Base-by-base conservation (phyloP, 2,797 vertebrate species). In the Rhadinocentrus ornatus region DNA sequence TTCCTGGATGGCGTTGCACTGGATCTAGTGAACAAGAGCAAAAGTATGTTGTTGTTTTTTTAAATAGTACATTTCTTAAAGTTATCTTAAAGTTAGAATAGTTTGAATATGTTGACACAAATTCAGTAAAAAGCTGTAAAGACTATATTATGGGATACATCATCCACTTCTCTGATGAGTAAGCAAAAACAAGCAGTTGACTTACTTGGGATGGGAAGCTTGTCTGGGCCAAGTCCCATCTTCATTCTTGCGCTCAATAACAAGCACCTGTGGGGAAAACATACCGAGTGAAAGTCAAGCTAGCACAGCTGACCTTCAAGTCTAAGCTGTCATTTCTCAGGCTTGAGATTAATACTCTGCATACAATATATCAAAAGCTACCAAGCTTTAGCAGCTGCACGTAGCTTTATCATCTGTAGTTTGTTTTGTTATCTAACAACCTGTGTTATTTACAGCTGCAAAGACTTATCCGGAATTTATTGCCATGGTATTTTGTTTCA, bases 181-280 rank as follows among this genome's bases (percentile, higher is more conserved):
- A 37, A 48, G 22, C 10, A 56, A 44, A 59, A 55, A 18, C 5
- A 63, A 65, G 3, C 1, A 20, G 64, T 63, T 63, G 37, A 74
- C 89, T 96, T 94, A 99, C 97, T 98, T 97, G 73, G 96, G 77
- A 87, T 96, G 94, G 64, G 92, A 91, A n/a, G 93, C 90, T 89
- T 99, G 97, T 88, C 96, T 95, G 66, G 98, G 97, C 97, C 98
- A 99, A 0, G 96, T 96, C 74, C 97, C 98, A 88, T 99, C 97
- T 80, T 98, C 96, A 77, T 97, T 99, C 89, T 95, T 97, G 73
- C 95, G 95, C 89, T 99, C 98, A 85, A 99, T 98, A 63, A 99
- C 96, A 85, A 99, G 94, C 71, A 98, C 94, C 98, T 99, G 87
- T 66, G 82, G 66, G 52, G 63, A 54, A 93, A 88, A 83, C 44